phyloP scores from a whole-genome alignment of 92 coral and sea anemone genomes.

The Pocillopora meandrina region DNA sequence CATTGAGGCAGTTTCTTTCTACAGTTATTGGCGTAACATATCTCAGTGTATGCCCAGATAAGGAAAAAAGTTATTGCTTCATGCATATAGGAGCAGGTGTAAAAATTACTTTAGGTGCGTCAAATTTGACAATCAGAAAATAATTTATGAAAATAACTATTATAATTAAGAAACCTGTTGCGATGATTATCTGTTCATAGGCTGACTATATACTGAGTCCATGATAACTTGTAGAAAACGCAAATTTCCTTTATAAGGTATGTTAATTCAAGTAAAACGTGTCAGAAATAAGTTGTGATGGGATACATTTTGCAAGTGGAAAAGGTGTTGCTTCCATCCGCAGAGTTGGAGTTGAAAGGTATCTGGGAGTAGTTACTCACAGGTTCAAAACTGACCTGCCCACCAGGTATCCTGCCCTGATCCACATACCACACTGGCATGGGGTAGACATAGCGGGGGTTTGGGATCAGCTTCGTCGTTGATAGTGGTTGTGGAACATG shows the following conservation, averaged over 20 bases:
- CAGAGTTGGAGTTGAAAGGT: slow-evolving; percentile 7
- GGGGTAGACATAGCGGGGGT: slow-evolving; percentile 23
- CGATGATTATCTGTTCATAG: too few relatives aligned
- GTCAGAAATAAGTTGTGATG: slow-evolving; percentile 12
- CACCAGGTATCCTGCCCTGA: slow-evolving; percentile 1
- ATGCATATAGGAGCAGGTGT: too few relatives aligned
- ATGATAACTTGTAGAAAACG: too few relatives aligned
- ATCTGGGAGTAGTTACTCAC: slow-evolving; percentile 6
- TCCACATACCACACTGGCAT: slow-evolving; percentile 44
- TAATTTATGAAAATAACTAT: too few relatives aligned
- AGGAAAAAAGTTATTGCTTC: too few relatives aligned
- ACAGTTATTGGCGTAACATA: too few relatives aligned
- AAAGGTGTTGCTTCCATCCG: not conserved
- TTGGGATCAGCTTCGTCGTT: slow-evolving; percentile 18
- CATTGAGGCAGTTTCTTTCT: too few relatives aligned
- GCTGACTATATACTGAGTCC: too few relatives aligned
- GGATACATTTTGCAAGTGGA: slow-evolving; percentile 22
- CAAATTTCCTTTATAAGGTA: not conserved
- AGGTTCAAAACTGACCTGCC: slow-evolving; percentile 21
- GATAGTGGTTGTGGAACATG: slow-evolving; percentile 21
- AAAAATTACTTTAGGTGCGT: too few relatives aligned
- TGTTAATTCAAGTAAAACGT: not conserved
- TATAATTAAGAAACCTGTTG: too few relatives aligned
- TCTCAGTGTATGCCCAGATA: too few relatives aligned
- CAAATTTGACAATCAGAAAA: too few relatives aligned